These are phyloP conservation scores for Penaeus vannamei DNA, from an alignment of 1,140 invertebrate species.

Conservation along the genomic window DNA sequence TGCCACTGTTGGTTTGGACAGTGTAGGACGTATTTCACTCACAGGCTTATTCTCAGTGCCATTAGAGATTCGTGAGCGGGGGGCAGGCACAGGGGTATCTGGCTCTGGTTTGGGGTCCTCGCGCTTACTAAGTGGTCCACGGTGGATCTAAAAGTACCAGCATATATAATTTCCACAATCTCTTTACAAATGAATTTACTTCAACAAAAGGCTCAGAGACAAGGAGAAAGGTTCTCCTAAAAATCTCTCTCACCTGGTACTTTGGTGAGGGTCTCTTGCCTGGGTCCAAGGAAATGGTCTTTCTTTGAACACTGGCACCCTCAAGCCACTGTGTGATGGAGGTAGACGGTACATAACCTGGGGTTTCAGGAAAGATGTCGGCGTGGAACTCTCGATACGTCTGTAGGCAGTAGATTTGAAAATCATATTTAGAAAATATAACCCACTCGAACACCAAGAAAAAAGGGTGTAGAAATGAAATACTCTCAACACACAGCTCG, in stretches of 20 bases:
- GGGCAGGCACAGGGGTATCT: conserved; percentile 57
- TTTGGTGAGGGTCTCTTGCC: conserved; percentile 70
- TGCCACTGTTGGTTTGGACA: conserved; percentile 61
- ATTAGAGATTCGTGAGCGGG: conserved; percentile 57
- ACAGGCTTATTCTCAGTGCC: conserved; percentile 41
- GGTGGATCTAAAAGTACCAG: conserved; percentile 45
- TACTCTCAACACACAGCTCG: neutral
- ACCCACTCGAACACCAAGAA: neutral
- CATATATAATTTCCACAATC: neutral
- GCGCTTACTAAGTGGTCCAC: conserved; percentile 50
- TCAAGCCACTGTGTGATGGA: conserved; percentile 84
- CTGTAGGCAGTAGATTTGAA: conserved; percentile 73
- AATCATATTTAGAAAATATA: neutral
- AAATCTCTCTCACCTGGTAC: conserved; percentile 35
- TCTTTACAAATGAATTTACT: neutral
- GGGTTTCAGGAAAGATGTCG: conserved; percentile 92
- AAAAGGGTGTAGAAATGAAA: neutral
- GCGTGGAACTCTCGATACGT: conserved; percentile 94
- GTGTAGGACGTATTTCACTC: conserved; percentile 21
- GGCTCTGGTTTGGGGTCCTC: conserved; percentile 32
- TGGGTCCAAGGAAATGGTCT: conserved; percentile 87
- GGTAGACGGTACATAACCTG: conserved; percentile 82
- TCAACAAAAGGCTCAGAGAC: neutral
- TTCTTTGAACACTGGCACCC: conserved; percentile 80
- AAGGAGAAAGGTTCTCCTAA: neutral